phyloP scores from a whole-genome alignment of 2,797 vertebrate species.

The Arctocebus calabarensis region DNA sequence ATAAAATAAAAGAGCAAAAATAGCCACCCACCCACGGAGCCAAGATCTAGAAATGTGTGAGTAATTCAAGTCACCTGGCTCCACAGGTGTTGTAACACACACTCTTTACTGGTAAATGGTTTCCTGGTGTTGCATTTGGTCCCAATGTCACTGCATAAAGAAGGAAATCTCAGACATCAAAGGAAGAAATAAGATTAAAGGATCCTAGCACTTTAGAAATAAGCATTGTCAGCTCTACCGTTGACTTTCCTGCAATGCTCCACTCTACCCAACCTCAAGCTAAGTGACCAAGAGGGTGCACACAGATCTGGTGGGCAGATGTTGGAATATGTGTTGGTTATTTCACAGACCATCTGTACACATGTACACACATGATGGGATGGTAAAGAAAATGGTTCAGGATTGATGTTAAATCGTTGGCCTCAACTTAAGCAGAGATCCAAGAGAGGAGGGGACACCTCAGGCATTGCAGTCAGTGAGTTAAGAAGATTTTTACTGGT shows the following conservation, averaged over 20 bases:
- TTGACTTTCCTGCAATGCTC: slow-evolving; percentile 28
- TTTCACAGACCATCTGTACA: not conserved
- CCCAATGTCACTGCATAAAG: slow-evolving; percentile 61
- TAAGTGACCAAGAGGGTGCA: slow-evolving; percentile 15
- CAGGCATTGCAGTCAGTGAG: no score
- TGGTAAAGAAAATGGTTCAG: slow-evolving; percentile 12
- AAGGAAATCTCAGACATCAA: slow-evolving; percentile 78
- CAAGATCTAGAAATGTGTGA: slow-evolving; percentile 64
- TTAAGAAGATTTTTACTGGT: not conserved
- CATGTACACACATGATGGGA: not conserved
- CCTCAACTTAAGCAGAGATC: not conserved
- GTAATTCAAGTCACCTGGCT: slow-evolving; percentile 76
- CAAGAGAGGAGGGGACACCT: not conserved
- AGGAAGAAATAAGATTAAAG: slow-evolving; percentile 80
- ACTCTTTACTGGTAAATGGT: slow-evolving; percentile 78
- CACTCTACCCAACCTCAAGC: slow-evolving; percentile 46
- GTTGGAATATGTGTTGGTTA: slow-evolving; percentile 26
- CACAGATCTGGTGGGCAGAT: slow-evolving; percentile 79
- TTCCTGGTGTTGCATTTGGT: slow-evolving; percentile 78
- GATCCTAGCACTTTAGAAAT: slow-evolving; percentile 67
- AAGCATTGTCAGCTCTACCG: slow-evolving; percentile 64
- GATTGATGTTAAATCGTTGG: slow-evolving; percentile 29
- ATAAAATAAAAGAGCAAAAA: not conserved
- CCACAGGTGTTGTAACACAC: slow-evolving; percentile 78
- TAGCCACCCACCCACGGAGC: slow-evolving; percentile 62